Conservation (phyloP, 1,140 invertebrate genomes). For the Ceratina calcarata region DNA sequence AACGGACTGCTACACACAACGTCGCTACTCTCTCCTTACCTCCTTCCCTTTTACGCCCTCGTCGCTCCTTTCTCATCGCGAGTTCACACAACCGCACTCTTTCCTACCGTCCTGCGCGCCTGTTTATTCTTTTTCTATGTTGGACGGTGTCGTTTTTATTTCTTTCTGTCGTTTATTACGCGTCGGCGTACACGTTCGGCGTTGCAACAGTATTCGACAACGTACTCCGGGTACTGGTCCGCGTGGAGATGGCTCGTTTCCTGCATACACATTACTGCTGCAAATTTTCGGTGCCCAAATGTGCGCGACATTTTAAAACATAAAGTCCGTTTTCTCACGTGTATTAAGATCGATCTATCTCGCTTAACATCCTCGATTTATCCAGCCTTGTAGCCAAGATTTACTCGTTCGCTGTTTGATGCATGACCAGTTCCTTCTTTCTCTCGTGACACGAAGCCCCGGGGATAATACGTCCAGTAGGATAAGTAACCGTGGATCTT, state of each 20-base stretch:
- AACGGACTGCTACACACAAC: conserved; percentile 55
- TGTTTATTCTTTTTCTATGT: neutral
- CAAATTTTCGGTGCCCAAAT: neutral
- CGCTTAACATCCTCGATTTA: conserved; percentile 42
- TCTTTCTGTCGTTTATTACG: conserved; percentile 56
- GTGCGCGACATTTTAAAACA: neutral
- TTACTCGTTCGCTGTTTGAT: conserved; percentile 24
- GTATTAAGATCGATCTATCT: conserved; percentile 38
- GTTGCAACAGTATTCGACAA: conserved; percentile 31
- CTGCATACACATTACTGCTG: neutral
- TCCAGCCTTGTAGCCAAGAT: conserved; percentile 37
- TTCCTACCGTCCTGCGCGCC: neutral
- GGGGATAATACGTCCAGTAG: conserved; percentile 39
- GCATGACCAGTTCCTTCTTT: neutral
- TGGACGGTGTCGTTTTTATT: conserved; percentile 29
- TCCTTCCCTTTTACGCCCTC: neutral
- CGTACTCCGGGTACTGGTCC: neutral
- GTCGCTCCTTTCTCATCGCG: neutral
- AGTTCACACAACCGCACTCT: neutral
- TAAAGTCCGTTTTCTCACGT: neutral
- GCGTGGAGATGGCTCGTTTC: neutral
- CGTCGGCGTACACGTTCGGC: conserved; percentile 40
- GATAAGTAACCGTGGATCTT: conserved; percentile 43
- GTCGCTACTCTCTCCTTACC: conserved; percentile 28
- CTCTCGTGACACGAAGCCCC: conserved; percentile 2